phyloP scores from a whole-genome alignment of 30 jellyfish, hydroid and myxozoan genomes.

The Sanderia malayensis region DNA sequence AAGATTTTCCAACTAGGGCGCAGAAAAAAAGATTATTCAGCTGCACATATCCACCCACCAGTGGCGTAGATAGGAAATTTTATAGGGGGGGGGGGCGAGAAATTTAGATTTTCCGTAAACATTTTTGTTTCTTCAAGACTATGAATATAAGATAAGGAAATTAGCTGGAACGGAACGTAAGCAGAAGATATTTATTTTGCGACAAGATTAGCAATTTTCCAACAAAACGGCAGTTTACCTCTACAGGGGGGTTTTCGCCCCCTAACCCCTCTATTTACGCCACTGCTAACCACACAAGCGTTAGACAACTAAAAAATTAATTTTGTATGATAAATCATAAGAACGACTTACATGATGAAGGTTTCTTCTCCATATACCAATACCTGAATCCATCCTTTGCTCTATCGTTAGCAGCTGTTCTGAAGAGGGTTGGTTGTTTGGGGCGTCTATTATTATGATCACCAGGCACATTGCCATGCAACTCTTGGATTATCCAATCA shows the following conservation, averaged over 20 bases:
- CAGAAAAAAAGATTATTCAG: neutral
- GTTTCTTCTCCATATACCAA: constrained; percentile 76
- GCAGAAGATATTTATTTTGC: no score
- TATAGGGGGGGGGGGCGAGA: neutral
- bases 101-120: no score
- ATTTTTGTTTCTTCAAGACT: no score
- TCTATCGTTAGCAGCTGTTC: constrained; percentile 80
- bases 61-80: no score
- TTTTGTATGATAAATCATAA: neutral
- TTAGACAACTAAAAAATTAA: no score
- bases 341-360: constrained; percentile 46
- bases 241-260: no score
- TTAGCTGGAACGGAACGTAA: neutral
- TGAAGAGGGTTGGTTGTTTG: constrained; percentile 19
- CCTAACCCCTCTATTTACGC: no score
- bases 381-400: constrained; percentile 75
- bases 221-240: no score
- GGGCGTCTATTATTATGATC: constrained; percentile 31
- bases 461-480: constrained; percentile 80
- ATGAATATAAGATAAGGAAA: no score
- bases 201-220: no score
- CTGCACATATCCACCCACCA: no score
- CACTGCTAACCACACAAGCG: no score
- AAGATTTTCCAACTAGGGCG: constrained; percentile 34
- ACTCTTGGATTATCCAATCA: constrained; percentile 67